phyloP scores from a whole-genome alignment of 2,797 vertebrate genomes.

The Bucorvus abyssinicus region DNA sequence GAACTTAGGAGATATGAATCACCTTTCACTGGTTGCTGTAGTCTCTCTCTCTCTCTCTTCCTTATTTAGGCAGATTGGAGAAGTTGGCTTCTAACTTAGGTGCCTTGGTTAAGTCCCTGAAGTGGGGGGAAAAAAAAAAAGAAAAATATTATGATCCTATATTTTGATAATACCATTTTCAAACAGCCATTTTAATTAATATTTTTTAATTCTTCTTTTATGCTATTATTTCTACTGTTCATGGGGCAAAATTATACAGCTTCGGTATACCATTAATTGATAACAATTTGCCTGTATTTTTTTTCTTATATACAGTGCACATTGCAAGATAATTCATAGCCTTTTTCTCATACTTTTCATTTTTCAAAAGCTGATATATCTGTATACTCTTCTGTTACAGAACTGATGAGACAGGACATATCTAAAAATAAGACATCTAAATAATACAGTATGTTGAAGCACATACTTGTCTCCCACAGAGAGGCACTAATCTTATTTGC shows the following conservation, averaged over 20 bases:
- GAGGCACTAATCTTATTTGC: neutral
- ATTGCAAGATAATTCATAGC: neutral
- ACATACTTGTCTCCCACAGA: neutral
- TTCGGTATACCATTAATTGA: neutral
- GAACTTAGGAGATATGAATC: neutral
- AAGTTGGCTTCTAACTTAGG: neutral
- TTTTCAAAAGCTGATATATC: constrained; percentile 23
- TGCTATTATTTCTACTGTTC: neutral
- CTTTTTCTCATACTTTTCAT: neutral
- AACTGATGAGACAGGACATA: neutral
- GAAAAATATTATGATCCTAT: neutral
- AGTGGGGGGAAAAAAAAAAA: neutral
- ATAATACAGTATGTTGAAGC: neutral
- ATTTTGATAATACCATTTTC: neutral
- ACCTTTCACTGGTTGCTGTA: neutral
- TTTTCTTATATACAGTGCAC: neutral
- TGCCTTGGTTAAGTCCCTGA: neutral
- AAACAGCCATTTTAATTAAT: neutral
- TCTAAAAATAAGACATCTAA: neutral
- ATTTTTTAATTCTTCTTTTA: neutral
- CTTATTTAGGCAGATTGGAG: neutral
- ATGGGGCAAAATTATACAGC: neutral
- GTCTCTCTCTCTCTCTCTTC: neutral
- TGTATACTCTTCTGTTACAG: neutral
- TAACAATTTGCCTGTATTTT: neutral